A percentile compares a stretch with the other conserved stretches of the same genome.
These are phyloP conservation scores for Chionis minor DNA, from an alignment of 2,113 vertebrate species.

Conservation along the genomic window DNA sequence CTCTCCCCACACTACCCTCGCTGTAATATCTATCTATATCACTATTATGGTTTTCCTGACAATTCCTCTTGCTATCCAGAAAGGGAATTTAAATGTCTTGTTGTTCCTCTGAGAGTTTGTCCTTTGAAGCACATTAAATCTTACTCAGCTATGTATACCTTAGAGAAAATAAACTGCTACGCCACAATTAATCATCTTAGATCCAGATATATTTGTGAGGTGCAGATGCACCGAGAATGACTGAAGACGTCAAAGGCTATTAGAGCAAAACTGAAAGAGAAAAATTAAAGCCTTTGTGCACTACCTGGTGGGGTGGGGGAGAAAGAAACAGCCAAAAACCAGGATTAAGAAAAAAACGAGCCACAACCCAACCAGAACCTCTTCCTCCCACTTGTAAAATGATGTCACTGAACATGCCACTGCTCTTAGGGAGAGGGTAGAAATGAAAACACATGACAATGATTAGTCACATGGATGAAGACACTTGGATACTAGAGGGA, in stretches of 20 bases:
- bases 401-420: neutral
- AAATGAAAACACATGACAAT: neutral
- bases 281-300: neutral
- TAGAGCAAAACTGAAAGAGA: conserved; percentile 8
- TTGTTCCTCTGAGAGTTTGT: neutral
- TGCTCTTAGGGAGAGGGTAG: neutral
- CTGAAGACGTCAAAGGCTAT: neutral
- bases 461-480: neutral
- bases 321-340: neutral
- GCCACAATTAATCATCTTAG: conserved; percentile 2
- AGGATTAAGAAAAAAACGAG: neutral
- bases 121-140: conserved; percentile 22
- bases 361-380: neutral
- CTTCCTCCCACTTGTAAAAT: neutral
- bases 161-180: conserved; percentile 19
- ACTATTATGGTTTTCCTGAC: neutral
- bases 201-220: neutral
- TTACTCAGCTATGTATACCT: neutral
- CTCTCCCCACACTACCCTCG: neutral
- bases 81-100: neutral
- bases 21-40: neutral
- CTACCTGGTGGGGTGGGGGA: neutral
- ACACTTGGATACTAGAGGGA: neutral
- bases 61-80: neutral
- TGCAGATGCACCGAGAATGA: neutral